Evolutionary conservation across 2,888 invertebrate species (phyloP).

Genomic region (Amblyjoppa fuscipennis): DNA sequence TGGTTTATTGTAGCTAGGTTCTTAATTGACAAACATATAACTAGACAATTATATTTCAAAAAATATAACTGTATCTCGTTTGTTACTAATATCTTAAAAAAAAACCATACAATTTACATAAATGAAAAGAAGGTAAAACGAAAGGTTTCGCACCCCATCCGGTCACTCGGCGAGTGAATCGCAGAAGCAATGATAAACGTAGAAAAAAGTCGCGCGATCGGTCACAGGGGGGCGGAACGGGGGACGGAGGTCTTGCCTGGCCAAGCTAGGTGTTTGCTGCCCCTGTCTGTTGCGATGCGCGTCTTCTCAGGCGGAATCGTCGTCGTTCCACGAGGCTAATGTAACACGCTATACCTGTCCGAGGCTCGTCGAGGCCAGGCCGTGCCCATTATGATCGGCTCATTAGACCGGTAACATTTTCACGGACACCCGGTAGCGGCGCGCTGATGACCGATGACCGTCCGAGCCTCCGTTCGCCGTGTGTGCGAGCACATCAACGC

Average conservation of each 20-base stretch:
- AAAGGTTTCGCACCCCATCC: constrained; percentile 28
- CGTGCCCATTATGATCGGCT: constrained; percentile 76
- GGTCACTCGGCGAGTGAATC: neutral
- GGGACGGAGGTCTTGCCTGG: neutral
- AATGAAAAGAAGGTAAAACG: neutral
- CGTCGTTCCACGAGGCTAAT: constrained; percentile 51
- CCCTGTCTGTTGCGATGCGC: constrained; percentile 38
- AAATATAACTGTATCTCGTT: no score
- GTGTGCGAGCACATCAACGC: neutral
- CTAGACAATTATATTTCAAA: no score
- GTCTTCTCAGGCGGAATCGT: constrained; percentile 64
- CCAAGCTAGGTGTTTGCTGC: constrained; percentile 4
- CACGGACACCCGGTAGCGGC: constrained; percentile 77
- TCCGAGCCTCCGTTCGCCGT: constrained; percentile 23
- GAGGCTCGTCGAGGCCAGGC: constrained; percentile 69
- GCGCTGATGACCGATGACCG: constrained; percentile 79
- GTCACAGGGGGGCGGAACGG: constrained; percentile 45
- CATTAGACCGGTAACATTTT: constrained; percentile 78
- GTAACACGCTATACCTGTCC: constrained; percentile 65
- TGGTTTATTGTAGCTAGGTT: no score
- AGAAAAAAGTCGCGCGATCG: constrained; percentile 65
- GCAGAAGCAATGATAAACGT: constrained; percentile 8
- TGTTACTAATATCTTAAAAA: no score
- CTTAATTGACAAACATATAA: no score
- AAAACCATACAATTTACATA: neutral